Evolutionary conservation across 2,888 invertebrate species (phyloP).

Genomic region (Oscheius onirici): DNA sequence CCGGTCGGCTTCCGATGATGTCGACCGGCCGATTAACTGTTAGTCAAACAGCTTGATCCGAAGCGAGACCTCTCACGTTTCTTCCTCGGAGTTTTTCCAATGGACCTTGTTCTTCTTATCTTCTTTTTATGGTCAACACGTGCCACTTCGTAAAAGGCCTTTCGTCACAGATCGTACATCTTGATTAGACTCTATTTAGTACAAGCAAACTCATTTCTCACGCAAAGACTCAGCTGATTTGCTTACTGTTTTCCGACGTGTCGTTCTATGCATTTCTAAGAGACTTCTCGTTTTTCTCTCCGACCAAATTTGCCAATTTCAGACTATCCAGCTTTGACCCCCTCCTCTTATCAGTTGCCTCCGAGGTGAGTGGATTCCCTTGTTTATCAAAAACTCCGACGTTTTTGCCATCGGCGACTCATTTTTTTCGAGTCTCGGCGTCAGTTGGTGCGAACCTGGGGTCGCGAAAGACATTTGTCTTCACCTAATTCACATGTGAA

Average conservation of each 20-base stretch:
- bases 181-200: background rate
- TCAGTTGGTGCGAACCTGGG: too few species aligned
- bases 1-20: slow-evolving; percentile 20
- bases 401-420: too few species aligned
- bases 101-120: background rate
- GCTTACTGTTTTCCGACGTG: background rate
- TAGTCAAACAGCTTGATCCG: slow-evolving; percentile 16
- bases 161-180: background rate
- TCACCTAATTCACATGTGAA: too few species aligned
- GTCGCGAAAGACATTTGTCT: too few species aligned
- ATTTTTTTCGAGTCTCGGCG: too few species aligned
- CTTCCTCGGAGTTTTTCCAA: background rate
- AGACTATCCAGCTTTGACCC: too few species aligned
- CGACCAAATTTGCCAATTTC: too few species aligned
- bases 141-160: background rate
- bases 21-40: slow-evolving; percentile 24
- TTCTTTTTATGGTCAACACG: background rate
- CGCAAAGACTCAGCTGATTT: background rate
- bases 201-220: background rate
- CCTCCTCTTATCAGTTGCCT: too few species aligned
- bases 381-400: too few species aligned
- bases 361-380: too few species aligned
- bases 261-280: too few species aligned
- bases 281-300: too few species aligned
- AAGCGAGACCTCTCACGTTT: slow-evolving; percentile 8